Conservation (phyloP, 2,888 invertebrate genomes). For the Calameuta pallipes region DNA sequence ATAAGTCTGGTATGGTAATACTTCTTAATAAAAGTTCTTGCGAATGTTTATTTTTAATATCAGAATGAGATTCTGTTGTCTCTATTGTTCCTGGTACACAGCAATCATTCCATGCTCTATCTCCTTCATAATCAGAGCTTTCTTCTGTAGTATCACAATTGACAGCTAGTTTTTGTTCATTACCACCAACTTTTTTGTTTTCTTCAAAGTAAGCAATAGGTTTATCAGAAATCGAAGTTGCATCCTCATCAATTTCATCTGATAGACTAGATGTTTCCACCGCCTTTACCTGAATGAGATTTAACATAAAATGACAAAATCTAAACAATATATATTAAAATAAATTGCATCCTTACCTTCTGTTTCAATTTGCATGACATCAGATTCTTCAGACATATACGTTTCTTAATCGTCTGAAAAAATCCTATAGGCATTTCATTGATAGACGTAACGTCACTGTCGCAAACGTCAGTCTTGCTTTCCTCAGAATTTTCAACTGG, state of each 20-base stretch:
- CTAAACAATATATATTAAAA: neutral
- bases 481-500: conserved; percentile 24
- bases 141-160: neutral
- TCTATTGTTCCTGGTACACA: neutral
- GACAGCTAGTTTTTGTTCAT: neutral
- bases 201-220: conserved; percentile 11
- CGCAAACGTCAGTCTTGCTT: conserved; percentile 21
- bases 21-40: neutral
- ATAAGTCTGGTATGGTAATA: neutral
- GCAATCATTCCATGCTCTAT: neutral
- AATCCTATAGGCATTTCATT: conserved; percentile 35
- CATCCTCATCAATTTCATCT: conserved; percentile 5
- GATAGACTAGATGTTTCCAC: conserved; percentile 22
- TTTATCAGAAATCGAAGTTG: conserved; percentile 1
- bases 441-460: conserved; percentile 25
- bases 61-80: neutral
- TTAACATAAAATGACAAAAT: neutral
- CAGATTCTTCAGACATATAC: conserved; percentile 41
- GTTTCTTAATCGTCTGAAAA: conserved; percentile 46
- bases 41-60: neutral
- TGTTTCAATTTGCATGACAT: conserved; percentile 41
- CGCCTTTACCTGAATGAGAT: conserved; percentile 25
- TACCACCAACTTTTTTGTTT: neutral
- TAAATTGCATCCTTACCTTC: conserved; percentile 36
- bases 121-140: neutral